Percentiles rank a stretch among this genome's conserved stretches.
These are phyloP conservation scores for Porites cylindrica DNA, from an alignment of 92 coral and sea anemone genomes.

Conservation along the genomic window DNA sequence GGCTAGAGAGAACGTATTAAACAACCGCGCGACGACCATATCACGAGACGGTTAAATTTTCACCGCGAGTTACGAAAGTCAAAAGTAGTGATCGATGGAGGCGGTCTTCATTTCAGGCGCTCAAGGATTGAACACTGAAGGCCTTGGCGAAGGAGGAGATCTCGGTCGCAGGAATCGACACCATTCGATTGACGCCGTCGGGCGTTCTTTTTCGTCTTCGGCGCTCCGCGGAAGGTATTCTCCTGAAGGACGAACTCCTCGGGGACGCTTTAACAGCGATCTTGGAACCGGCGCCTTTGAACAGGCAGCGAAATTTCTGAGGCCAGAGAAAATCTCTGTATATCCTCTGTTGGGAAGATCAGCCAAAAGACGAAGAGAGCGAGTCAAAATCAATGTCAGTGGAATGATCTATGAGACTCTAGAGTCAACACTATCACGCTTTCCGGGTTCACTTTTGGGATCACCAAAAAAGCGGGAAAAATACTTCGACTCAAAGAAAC, in stretches of 20 bases:
- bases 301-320: constrained; percentile 63
- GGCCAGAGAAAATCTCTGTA: constrained; percentile 58
- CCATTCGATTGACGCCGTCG: constrained; percentile 70
- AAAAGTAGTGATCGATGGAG: constrained; percentile 56
- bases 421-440: constrained; percentile 89
- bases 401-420: constrained; percentile 97
- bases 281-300: constrained; percentile 72
- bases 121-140: constrained; percentile 76
- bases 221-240: constrained; percentile 52
- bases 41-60: too few species aligned
- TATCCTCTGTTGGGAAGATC: constrained; percentile 62
- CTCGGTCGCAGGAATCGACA: constrained; percentile 65
- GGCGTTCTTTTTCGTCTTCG: constrained; percentile 62
- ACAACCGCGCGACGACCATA: too few species aligned
- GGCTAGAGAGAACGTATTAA: background rate
- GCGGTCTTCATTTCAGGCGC: constrained; percentile 90
- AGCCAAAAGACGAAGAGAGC: constrained; percentile 71
- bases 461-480: constrained; percentile 85
- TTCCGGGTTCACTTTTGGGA: constrained; percentile 90
- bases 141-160: constrained; percentile 72
- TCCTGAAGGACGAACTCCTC: constrained; percentile 59
- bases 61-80: background rate
- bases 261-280: constrained; percentile 63
- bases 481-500: constrained; percentile 80
- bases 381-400: constrained; percentile 88